Evolutionary conservation across 2,888 invertebrate species (phyloP).

Genomic region (Gnatocerus cornutus): DNA sequence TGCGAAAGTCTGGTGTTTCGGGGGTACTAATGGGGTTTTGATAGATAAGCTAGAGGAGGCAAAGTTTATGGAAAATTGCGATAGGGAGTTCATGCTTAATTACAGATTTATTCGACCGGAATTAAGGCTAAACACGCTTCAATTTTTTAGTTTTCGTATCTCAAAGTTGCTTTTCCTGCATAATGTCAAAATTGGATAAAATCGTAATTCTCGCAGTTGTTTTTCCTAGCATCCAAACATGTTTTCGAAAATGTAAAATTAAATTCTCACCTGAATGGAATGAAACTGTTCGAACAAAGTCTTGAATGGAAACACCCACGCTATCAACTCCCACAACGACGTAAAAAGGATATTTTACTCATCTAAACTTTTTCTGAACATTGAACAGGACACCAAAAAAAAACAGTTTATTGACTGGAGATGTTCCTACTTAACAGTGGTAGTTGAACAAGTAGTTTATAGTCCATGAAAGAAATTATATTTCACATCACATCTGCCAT

Average conservation of each 20-base stretch:
- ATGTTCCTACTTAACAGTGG: too few species aligned
- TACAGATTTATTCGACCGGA: too few species aligned
- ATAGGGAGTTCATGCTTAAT: too few species aligned
- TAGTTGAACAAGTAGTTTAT: too few species aligned
- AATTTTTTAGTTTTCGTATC: too few species aligned
- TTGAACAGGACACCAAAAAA: not conserved
- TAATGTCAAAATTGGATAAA: too few species aligned
- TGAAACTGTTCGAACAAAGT: too few species aligned
- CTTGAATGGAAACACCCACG: conserved; percentile 1
- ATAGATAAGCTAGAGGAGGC: not conserved
- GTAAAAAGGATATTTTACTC: not conserved
- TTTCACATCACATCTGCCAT: too few species aligned
- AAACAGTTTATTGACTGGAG: not conserved
- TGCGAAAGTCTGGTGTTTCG: not conserved
- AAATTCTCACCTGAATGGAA: not conserved
- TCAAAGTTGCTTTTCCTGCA: too few species aligned
- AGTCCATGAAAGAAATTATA: too few species aligned
- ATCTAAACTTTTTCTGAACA: not conserved
- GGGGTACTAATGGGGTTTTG: not conserved
- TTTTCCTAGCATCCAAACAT: not conserved
- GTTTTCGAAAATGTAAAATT: not conserved
- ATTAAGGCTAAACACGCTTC: too few species aligned
- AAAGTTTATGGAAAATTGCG: not conserved
- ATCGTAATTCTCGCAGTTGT: too few species aligned
- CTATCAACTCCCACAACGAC: not conserved